phyloP scores from a whole-genome alignment of 2,888 invertebrate species.

The Drosophila fungiperda region DNA sequence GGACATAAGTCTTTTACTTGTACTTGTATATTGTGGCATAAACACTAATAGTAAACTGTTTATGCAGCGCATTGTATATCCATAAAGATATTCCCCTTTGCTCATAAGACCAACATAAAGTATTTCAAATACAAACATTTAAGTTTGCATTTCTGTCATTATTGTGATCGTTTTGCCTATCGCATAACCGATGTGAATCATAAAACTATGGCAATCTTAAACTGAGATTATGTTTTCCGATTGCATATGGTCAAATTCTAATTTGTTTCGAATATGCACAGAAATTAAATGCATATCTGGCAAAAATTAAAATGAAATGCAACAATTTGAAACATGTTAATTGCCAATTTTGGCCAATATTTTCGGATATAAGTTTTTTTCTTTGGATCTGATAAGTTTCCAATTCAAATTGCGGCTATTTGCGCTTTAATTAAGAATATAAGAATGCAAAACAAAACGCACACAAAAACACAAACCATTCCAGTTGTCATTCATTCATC shows the following conservation, averaged over 20 bases:
- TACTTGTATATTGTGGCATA: neutral
- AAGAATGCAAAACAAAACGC: constrained; percentile 4
- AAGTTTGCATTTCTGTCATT: neutral
- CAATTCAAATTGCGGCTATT: constrained; percentile 15
- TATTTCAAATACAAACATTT: neutral
- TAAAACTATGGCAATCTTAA: neutral
- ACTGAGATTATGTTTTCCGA: constrained; percentile 1
- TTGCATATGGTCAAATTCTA: neutral
- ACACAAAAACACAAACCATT: constrained; percentile 31
- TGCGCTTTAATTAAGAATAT: constrained; percentile 41
- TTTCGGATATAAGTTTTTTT: neutral
- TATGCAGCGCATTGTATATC: neutral
- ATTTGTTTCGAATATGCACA: neutral
- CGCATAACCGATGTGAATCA: constrained; percentile 11
- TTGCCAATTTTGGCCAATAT: neutral
- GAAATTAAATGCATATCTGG: neutral
- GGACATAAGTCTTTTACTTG: neutral
- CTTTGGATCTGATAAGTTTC: constrained; percentile 4
- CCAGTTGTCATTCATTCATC: constrained; percentile 81
- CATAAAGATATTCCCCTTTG: constrained; percentile 2
- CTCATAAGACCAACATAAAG: neutral
- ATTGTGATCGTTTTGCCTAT: constrained; percentile 1
- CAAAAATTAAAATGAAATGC: neutral
- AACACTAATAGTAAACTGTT: constrained; percentile 4
- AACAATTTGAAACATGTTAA: constrained; percentile 1